Evolutionary conservation across 2,113 vertebrate species (phyloP).

Genomic region (Syrmaticus mikado): DNA sequence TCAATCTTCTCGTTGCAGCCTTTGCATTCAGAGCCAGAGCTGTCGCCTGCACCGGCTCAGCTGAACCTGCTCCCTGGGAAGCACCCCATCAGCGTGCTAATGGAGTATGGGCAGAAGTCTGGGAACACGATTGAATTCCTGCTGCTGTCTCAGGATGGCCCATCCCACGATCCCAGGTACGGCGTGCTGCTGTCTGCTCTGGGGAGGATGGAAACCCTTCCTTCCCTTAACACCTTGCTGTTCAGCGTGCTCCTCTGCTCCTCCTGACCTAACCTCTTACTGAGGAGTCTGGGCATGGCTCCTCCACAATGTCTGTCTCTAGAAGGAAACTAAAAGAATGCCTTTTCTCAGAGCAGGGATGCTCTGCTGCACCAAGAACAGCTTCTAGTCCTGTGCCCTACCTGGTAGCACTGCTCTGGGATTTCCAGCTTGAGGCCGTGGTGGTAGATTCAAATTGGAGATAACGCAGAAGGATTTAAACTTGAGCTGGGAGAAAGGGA

Average conservation of each 20-base stretch:
- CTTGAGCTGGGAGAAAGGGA: neutral
- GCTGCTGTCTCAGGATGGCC: constrained; percentile 90
- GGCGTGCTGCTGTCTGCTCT: neutral
- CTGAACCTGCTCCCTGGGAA: constrained; percentile 84
- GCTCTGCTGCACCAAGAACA: neutral
- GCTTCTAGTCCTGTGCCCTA: neutral
- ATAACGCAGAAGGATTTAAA: neutral
- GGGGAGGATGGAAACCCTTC: neutral
- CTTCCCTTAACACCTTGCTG: neutral
- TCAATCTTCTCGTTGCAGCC: neutral
- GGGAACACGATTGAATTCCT: constrained; percentile 90
- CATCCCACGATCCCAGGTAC: constrained; percentile 95
- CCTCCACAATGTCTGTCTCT: neutral
- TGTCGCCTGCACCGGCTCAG: constrained; percentile 25
- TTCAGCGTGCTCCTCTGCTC: rapidly evolving
- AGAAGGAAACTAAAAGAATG: neutral
- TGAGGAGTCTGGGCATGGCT: neutral
- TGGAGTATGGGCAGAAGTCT: constrained; percentile 93
- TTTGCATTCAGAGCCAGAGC: constrained; percentile 63
- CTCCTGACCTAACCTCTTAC: neutral
- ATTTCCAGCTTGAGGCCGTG: neutral
- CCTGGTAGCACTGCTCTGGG: neutral
- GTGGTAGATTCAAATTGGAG: neutral
- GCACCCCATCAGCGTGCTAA: constrained; percentile 90
- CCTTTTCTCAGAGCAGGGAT: neutral